Base-by-base conservation (phyloP, 2,888 invertebrate genomes). In the Eumerus sabulonum region DNA sequence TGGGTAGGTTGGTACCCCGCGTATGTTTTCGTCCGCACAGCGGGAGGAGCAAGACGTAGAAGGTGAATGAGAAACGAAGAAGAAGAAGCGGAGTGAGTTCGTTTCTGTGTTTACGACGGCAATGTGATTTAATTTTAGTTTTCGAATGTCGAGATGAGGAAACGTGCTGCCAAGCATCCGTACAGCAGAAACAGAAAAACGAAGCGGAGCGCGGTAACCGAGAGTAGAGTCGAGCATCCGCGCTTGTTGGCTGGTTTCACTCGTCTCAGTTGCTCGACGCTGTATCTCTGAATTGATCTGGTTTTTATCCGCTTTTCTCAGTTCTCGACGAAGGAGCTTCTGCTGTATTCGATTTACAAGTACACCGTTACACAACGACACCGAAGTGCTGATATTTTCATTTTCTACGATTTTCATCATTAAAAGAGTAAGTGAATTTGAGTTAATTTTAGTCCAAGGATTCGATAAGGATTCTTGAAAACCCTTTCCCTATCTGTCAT, bases 121-220 rank as follows among this genome's bases (percentile, higher is more conserved):
- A 79, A 64, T 74, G 64, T 79, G 79, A 79, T 79, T 79, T 79
- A 79, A 79, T 70, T 79, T 79, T 79, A 79, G 79, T 79, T 79
- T 79, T 79, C 70, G 79, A 27, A 79, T 63, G 68, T 27, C 67
- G 68, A 79, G 74, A 79, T 79, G 79, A 79, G 68, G 79, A 79
- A 79, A 79, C 60, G 27, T 27, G 27, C 3, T 27, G 68, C 74
- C 79, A 73, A 79, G 79, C 59, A 73, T 42, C 56, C 2, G 27
- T 7, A 27, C 27, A 27, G 27, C 27, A 27, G 27, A 27, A 27
- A 27, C 27, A 27, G 27, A 27, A 27, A 4, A 4, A 27, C 27
- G 7, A 7, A 27, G 27, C 27, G 16, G 48, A 63, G 72, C 42
- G 57, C 53, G 51, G 56, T 73, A 68, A 64, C 73, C 73, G 77